Conservation (phyloP, 2,888 invertebrate species). For the Anthophora plumipes region DNA sequence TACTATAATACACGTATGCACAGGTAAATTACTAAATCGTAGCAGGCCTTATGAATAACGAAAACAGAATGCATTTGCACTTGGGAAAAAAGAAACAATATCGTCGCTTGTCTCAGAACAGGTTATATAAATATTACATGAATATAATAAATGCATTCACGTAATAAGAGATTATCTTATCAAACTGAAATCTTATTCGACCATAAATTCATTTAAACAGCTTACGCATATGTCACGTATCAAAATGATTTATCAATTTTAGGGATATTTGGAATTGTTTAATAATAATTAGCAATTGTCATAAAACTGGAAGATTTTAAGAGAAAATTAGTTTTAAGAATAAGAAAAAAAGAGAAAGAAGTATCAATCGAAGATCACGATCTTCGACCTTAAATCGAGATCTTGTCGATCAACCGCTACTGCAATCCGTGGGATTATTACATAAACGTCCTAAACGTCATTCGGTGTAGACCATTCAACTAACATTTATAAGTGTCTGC, state of each 20-base stretch:
- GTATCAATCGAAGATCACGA: constrained; percentile 17
- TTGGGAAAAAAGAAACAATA: constrained; percentile 1
- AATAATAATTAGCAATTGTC: background rate
- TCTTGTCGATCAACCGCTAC: constrained; percentile 2
- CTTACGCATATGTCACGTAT: background rate
- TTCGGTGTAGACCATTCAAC: constrained; percentile 15
- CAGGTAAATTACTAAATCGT: background rate
- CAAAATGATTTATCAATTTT: background rate
- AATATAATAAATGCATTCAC: constrained; percentile 17
- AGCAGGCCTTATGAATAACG: background rate
- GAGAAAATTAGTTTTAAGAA: background rate
- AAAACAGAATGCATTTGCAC: background rate
- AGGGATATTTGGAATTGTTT: background rate
- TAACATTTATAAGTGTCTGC: background rate
- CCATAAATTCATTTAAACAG: background rate
- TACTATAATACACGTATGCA: too few species aligned
- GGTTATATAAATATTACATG: constrained; percentile 49
- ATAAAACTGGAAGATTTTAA: background rate
- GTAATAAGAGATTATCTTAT: background rate
- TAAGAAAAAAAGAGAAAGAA: background rate
- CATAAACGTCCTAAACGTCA: constrained; percentile 53
- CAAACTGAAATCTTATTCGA: background rate
- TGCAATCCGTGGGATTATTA: constrained; percentile 23
- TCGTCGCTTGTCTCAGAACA: background rate
- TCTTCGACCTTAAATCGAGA: constrained; percentile 33